These are phyloP conservation scores for Anagrus nilaparvatae DNA, from an alignment of 1,140 invertebrate genomes.

Conservation along the genomic window DNA sequence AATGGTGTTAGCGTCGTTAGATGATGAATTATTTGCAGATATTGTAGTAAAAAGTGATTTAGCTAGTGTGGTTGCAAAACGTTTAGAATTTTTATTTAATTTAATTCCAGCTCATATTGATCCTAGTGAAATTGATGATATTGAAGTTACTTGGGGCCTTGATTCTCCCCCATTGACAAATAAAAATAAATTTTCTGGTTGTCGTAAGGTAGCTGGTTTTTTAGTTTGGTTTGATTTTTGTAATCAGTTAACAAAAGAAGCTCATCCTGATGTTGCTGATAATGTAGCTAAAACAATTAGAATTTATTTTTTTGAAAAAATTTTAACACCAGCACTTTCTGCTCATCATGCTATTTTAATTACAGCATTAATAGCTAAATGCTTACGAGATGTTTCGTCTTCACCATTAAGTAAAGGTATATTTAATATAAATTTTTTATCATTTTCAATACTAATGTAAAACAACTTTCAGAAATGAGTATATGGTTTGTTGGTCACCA, in stretches of 20 bases:
- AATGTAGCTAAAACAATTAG: conserved; percentile 48
- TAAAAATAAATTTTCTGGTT: conserved; percentile 53
- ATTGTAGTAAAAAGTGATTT: conserved; percentile 47
- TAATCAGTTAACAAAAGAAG: conserved; percentile 58
- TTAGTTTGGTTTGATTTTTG: conserved; percentile 70
- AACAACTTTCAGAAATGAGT: conserved; percentile 48
- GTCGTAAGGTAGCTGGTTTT: conserved; percentile 58
- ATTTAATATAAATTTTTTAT: conserved; percentile 13
- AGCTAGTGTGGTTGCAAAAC: conserved; percentile 44
- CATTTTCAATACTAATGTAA: conserved; percentile 13
- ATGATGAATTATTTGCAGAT: conserved; percentile 53
- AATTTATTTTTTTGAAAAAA: conserved; percentile 48
- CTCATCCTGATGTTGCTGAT: conserved; percentile 51
- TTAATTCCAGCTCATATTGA: conserved; percentile 56
- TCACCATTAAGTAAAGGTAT: conserved; percentile 42
- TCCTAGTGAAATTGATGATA: conserved; percentile 53
- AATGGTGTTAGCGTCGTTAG: conserved; percentile 58
- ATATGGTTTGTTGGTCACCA: conserved; percentile 59
- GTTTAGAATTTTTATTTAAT: conserved; percentile 50
- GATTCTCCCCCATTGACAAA: conserved; percentile 40
- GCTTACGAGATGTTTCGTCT: conserved; percentile 49
- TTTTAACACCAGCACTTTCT: conserved; percentile 40
- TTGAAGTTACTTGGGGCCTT: conserved; percentile 63
- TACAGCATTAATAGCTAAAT: conserved; percentile 52
- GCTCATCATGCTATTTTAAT: conserved; percentile 49